phyloP scores from a whole-genome alignment of 2,888 invertebrate species.

The Troides helena region DNA sequence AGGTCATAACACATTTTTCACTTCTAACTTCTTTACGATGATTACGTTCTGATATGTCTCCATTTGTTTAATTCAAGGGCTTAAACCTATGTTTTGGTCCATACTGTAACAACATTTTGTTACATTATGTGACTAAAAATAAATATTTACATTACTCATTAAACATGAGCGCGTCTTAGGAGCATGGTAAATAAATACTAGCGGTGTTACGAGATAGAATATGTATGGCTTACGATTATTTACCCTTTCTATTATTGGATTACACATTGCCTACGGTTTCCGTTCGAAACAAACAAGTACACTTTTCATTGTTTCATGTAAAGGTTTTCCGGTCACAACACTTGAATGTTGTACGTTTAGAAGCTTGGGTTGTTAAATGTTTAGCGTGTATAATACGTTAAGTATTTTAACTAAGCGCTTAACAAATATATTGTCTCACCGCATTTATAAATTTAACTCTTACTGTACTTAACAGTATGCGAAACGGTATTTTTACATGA shows the following conservation, averaged over 20 bases:
- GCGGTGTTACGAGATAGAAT: conserved; percentile 33
- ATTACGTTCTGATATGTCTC: conserved; percentile 31
- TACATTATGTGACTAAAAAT: neutral
- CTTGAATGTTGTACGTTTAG: conserved; percentile 7
- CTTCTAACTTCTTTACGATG: conserved; percentile 28
- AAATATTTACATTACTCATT: conserved; percentile 8
- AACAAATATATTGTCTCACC: neutral
- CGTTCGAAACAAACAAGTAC: conserved; percentile 26
- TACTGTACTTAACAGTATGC: no score
- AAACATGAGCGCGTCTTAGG: neutral
- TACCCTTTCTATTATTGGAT: conserved; percentile 33
- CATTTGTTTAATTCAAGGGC: conserved; percentile 29
- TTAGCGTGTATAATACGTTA: neutral
- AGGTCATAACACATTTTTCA: conserved; percentile 33
- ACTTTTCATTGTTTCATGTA: conserved; percentile 21
- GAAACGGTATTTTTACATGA: no score
- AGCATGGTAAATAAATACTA: conserved; percentile 22
- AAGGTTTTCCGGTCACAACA: conserved; percentile 24
- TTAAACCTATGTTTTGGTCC: neutral
- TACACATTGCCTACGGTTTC: conserved; percentile 24
- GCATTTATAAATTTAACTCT: neutral
- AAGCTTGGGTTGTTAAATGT: neutral
- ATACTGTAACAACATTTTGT: neutral
- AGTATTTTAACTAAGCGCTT: neutral
- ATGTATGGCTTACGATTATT: conserved; percentile 31